Base-by-base conservation (phyloP, 2,113 vertebrate genomes). In the Piprites chloris region DNA sequence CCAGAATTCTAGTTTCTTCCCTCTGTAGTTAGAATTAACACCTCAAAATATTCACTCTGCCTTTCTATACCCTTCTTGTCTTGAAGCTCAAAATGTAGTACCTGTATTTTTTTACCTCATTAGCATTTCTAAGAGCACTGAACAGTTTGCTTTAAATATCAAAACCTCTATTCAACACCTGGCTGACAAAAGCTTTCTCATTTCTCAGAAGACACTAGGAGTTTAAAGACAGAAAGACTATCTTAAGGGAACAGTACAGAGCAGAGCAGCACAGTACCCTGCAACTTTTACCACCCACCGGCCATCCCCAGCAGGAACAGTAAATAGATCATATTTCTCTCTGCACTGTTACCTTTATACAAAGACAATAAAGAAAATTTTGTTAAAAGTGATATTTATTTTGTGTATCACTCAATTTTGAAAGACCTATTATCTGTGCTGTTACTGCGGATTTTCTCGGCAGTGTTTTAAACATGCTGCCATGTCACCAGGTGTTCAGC, bases 401-500 rank as follows among this genome's bases (percentile, higher is more conserved):
- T 67, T 62, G 13, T 68, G 42, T 11, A 15, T 37, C 75, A 32
- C 44, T 53, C n/a, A 63, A 66, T 71, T 81, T 63, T 76, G 17
- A 46, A 90, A 72, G 24, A 32, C 39, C 27, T 42, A 12, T 59
- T 89, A 62, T 63, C 62, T 47, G 22, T 39, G n/a, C 53, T 46
- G 55, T 50, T 46, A 61, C 66, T 52, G 81, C 23, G 49, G 46
- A 26, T 95, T 94, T 91, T 66, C 80, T 76, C 87, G 90, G 59
- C 84, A 52, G 68, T 8, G 4, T 67, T 95, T 96, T 75, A 65
- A 91, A 88, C 73, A 49, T 4, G 23, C 92, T 91, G 73, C 86
- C 49, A 22, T 90, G 81, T 74, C 81, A 63, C 93, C 97, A 97
- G 97, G 97, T 97, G 97, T 93, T 89, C 88, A 63, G 91, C 87